These are phyloP conservation scores for Brachyrhaphis roseni DNA, from an alignment of 2,797 vertebrate genomes.

Conservation along the genomic window DNA sequence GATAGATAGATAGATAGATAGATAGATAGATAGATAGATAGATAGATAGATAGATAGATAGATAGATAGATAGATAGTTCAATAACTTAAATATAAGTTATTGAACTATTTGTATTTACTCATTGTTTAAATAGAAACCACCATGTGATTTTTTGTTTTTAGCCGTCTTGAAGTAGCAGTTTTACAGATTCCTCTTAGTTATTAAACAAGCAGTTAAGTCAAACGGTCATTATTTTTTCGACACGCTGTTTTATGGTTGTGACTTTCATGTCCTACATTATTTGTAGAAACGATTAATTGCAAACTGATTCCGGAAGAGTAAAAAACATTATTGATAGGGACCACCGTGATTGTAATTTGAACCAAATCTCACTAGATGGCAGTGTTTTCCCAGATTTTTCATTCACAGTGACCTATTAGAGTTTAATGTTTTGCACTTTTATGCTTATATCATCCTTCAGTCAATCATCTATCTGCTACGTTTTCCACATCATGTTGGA, in stretches of 20 bases:
- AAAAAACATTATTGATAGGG: background rate
- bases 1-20: no score
- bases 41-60: no score
- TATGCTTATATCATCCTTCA: background rate
- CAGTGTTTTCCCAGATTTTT: constrained; percentile 26
- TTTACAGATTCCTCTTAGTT: background rate
- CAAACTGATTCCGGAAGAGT: background rate
- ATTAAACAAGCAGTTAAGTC: background rate
- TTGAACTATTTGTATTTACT: no score
- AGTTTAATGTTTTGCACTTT: no score
- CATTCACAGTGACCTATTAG: background rate
- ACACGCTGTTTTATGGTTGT: background rate
- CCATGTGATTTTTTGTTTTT: background rate
- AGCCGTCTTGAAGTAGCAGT: background rate
- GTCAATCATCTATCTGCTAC: background rate
- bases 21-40: no score
- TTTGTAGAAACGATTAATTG: background rate
- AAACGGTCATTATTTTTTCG: background rate
- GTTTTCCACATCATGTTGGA: background rate
- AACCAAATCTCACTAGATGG: constrained; percentile 65
- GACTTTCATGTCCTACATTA: background rate
- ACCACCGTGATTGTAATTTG: constrained; percentile 14
- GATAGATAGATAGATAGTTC: no score
- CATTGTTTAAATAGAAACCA: no score
- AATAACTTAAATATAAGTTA: no score